phyloP scores from a whole-genome alignment of 2,113 vertebrate genomes.

The Beaufortia kweichowensis region DNA sequence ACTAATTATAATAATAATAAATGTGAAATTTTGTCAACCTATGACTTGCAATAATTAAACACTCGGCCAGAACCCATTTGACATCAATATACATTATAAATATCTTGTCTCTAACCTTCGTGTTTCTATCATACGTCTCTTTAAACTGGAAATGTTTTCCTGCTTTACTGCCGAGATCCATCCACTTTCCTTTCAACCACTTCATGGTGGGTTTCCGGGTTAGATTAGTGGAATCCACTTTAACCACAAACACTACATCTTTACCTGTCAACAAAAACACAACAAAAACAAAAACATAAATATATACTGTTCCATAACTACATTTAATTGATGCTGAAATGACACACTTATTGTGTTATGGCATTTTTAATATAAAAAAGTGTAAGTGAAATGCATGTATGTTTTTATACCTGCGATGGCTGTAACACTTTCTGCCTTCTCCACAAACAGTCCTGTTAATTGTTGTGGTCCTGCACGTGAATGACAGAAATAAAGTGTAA shows the following conservation, averaged over 20 bases:
- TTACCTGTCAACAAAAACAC: slow-evolving; percentile 67
- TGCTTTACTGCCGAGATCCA: slow-evolving; percentile 85
- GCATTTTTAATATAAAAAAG: too few species aligned
- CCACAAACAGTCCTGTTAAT: slow-evolving; percentile 48
- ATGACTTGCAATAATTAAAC: too few species aligned
- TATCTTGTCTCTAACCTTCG: slow-evolving; percentile 70
- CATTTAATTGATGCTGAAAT: background rate
- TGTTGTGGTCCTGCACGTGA: slow-evolving; percentile 15
- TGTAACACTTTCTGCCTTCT: slow-evolving; percentile 34
- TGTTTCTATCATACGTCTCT: slow-evolving; percentile 81
- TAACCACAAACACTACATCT: slow-evolving; percentile 69
- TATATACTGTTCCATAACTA: background rate
- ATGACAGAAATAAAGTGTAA: too few species aligned
- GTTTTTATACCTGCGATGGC: slow-evolving; percentile 39
- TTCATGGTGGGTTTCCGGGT: slow-evolving; percentile 77
- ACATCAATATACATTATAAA: too few species aligned
- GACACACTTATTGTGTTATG: too few species aligned
- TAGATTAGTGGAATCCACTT: slow-evolving; percentile 78
- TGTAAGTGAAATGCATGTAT: too few species aligned
- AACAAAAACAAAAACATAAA: slow-evolving; percentile 23
- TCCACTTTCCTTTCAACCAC: slow-evolving; percentile 93
- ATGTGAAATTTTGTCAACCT: too few species aligned
- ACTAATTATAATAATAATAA: too few species aligned
- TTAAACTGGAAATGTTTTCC: slow-evolving; percentile 84
- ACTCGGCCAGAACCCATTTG: too few species aligned